Conservation (phyloP, 2,888 invertebrate species). For the Carabus problematicus region DNA sequence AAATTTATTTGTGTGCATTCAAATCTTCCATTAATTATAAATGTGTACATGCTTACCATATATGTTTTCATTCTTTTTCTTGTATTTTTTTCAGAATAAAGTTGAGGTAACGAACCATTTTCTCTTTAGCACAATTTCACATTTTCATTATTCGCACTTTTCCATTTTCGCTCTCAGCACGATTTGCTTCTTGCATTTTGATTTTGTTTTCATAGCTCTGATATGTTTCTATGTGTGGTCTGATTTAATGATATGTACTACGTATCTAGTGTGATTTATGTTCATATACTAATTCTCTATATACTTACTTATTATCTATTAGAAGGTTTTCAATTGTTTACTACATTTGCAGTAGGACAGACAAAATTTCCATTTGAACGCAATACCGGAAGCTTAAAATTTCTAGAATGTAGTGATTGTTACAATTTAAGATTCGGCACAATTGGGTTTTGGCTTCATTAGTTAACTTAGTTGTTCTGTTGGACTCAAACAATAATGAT, state of each 20-base stretch:
- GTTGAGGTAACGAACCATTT: constrained; percentile 51
- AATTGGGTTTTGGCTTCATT: constrained; percentile 27
- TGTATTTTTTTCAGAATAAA: constrained; percentile 54
- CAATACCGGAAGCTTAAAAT: constrained; percentile 18
- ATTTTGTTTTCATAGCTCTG: constrained; percentile 20
- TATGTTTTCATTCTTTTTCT: constrained; percentile 48
- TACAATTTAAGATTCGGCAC: background rate
- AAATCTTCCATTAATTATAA: constrained; percentile 16
- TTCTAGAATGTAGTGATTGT: constrained; percentile 47
- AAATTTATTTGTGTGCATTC: constrained; percentile 14
- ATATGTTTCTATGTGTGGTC: background rate
- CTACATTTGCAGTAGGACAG: background rate
- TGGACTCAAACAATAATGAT: constrained; percentile 1
- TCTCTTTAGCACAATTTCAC: constrained; percentile 46
- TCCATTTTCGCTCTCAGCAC: constrained; percentile 35
- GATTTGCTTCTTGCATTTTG: constrained; percentile 28
- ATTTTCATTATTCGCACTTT: constrained; percentile 43
- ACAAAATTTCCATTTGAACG: no score
- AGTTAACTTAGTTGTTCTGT: constrained; percentile 7
- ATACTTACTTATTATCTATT: constrained; percentile 34
- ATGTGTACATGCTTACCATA: constrained; percentile 38
- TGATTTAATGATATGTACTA: background rate
- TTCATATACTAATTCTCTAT: constrained; percentile 15
- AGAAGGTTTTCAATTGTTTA: background rate
- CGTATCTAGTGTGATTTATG: constrained; percentile 32